Evolutionary conservation across 2,797 vertebrate species (phyloP).

Genomic region (Alfaro cultratus): DNA sequence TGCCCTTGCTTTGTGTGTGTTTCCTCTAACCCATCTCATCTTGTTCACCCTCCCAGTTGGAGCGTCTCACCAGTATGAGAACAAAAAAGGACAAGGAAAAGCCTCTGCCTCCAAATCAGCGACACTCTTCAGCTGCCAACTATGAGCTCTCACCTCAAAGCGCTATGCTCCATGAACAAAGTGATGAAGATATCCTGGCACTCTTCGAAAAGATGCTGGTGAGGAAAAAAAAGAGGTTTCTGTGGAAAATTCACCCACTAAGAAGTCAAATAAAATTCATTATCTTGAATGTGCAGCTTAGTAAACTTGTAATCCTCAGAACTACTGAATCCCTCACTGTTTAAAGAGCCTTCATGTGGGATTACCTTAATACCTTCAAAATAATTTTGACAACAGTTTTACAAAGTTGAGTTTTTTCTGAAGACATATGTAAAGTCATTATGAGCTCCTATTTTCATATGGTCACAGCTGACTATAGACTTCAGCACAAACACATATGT

Average conservation of each 20-base stretch:
- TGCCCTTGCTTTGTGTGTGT: slow-evolving; percentile 8
- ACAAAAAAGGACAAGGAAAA: slow-evolving; percentile 94
- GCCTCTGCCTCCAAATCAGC: slow-evolving; percentile 66
- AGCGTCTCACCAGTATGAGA: slow-evolving; percentile 93
- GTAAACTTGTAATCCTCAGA: slow-evolving; percentile 1
- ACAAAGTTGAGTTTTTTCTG: background rate
- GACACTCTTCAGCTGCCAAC: slow-evolving; percentile 84
- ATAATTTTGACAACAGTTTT: background rate
- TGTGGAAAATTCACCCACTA: background rate
- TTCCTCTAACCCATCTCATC: slow-evolving; percentile 36
- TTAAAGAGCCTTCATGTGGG: background rate
- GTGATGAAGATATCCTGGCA: slow-evolving; percentile 86
- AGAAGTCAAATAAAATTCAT: background rate
- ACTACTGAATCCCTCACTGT: background rate
- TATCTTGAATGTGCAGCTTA: slow-evolving; percentile 3
- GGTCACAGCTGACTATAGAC: background rate
- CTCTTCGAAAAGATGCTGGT: slow-evolving; percentile 97
- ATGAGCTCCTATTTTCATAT: background rate
- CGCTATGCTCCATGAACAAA: slow-evolving; percentile 78
- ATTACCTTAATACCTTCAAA: background rate
- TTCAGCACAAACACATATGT: background rate
- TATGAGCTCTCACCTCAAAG: slow-evolving; percentile 79
- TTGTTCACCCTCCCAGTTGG: slow-evolving; percentile 81
- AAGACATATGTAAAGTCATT: background rate
- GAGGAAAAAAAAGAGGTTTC: slow-evolving; percentile 54